Percentiles rank a stretch among this genome's conserved stretches.
Conservation (phyloP, 2,888 invertebrate species). For the Dorcus hopei region DNA sequence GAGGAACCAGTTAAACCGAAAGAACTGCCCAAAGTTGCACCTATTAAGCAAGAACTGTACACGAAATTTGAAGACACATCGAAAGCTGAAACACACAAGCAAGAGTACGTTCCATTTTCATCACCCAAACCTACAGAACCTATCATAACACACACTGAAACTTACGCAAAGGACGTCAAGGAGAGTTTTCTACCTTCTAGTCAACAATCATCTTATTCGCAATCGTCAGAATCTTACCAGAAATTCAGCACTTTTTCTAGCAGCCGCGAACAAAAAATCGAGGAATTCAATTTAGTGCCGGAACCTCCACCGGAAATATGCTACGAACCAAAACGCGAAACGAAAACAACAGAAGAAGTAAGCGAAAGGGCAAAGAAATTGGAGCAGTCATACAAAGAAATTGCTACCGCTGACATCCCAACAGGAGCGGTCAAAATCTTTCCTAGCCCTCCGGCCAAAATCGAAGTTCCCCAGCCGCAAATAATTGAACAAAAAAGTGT, state of each 20-base stretch:
- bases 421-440: conserved; percentile 58
- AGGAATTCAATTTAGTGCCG: conserved; percentile 58
- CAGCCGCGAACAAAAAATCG: conserved; percentile 30
- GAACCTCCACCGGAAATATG: conserved; percentile 71
- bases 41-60: conserved; percentile 45
- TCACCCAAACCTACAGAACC: not conserved
- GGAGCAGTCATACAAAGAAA: conserved; percentile 56
- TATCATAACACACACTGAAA: not conserved
- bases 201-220: conserved; percentile 3
- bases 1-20: conserved; percentile 48
- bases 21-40: conserved; percentile 38
- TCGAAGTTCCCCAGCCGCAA: conserved; percentile 8
- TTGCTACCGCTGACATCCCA: conserved; percentile 50
- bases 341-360: conserved; percentile 50
- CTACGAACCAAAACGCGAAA: conserved; percentile 54
- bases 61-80: conserved; percentile 46
- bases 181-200: conserved; percentile 4
- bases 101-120: conserved; percentile 5
- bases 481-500: conserved; percentile 19
- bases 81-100: conserved; percentile 37
- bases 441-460: conserved; percentile 33
- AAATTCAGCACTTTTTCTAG: conserved; percentile 29
- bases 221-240: conserved; percentile 21
- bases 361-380: conserved; percentile 59
- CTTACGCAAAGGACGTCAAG: conserved; percentile 5